Base-by-base conservation (phyloP, 2,113 vertebrate species). In the Rhinichthys klamathensis region DNA sequence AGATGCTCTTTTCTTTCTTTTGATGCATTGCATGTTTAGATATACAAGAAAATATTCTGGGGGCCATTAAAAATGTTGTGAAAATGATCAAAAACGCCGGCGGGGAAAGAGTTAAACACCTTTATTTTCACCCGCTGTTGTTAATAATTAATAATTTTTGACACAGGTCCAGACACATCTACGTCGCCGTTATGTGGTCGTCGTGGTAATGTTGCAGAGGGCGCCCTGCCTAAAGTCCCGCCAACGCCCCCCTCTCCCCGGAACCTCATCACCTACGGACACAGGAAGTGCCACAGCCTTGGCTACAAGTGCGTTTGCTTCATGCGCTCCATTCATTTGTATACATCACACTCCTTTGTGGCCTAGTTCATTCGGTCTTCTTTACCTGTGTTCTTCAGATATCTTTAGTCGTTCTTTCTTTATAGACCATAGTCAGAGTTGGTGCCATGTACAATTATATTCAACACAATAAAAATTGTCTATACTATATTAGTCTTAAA, bases 231-330 rank as follows among this genome's bases (percentile, higher is more conserved):
- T 88, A 95, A 94, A 89, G 86, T 98, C 5, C 97, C 97, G 0
- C 96, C 95, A 87, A 98, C 97, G 0, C 98, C 98, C 0, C 97
- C 98, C 0, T 98, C 98, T 0, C 97, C 98, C 13, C 93, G 97
- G 89, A 98, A 98, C 92, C 93, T 99, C 84, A 95, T 99, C 83
- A 95, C 97, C 0, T 97, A 98, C 0, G 97, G 98, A 12, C 98
- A 99, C 41, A 97, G 98, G 93, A 99, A 99, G 88, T 99, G 97
- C 93, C 97, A 99, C 90, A 99, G 98, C 91, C 90, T 99, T 92
- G 98, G 98, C 89, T 99, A 99, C 95, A 99, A 99, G 98, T 99
- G 89, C 95, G 97, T 93, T 54, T 58, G 15, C 23, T 16, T 75
- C 63, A 54, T n/a, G 13, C 9, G 25, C 51, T 27, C 35, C 21